These are phyloP conservation scores for Scortum barcoo DNA, from an alignment of 2,113 vertebrate species.

Conservation along the genomic window DNA sequence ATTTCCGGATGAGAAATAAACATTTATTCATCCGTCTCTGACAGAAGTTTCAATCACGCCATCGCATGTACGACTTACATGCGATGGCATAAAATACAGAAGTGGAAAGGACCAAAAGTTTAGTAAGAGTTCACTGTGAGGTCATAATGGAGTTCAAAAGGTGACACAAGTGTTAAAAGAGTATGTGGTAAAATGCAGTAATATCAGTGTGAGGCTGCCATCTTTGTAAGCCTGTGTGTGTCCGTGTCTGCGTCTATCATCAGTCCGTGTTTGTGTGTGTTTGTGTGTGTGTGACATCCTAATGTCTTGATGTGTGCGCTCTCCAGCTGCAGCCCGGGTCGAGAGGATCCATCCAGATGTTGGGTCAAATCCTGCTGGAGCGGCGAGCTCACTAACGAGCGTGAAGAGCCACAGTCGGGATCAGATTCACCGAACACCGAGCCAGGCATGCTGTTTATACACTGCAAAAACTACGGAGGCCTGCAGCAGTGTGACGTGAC, in stretches of 20 bases:
- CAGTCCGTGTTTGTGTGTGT: not conserved
- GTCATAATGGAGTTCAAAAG: too few relatives aligned
- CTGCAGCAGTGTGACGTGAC: not conserved
- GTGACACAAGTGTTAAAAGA: too few relatives aligned
- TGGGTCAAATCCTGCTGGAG: conserved; percentile 32
- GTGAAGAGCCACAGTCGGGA: conserved; percentile 19
- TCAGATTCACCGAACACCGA: not conserved
- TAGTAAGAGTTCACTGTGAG: too few relatives aligned
- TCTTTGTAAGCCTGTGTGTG: not conserved
- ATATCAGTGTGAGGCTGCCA: not conserved
- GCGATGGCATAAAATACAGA: too few relatives aligned
- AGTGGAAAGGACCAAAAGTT: too few relatives aligned
- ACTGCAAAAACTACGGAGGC: not conserved
- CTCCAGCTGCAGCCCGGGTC: conserved; percentile 42
- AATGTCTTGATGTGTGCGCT: not conserved
- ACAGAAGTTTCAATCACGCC: too few relatives aligned
- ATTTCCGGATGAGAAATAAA: too few relatives aligned
- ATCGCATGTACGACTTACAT: too few relatives aligned
- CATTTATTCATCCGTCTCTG: too few relatives aligned
- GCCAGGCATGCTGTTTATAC: not conserved
- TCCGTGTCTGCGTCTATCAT: not conserved
- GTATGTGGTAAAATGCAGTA: too few relatives aligned
- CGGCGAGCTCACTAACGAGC: conserved; percentile 21
- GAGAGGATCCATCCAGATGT: conserved; percentile 12
- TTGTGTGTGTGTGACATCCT: not conserved